Percentiles rank a stretch among this genome's conserved stretches.
phyloP scores from a whole-genome alignment of 1,140 invertebrate species.

The Agrypnia vestita region DNA sequence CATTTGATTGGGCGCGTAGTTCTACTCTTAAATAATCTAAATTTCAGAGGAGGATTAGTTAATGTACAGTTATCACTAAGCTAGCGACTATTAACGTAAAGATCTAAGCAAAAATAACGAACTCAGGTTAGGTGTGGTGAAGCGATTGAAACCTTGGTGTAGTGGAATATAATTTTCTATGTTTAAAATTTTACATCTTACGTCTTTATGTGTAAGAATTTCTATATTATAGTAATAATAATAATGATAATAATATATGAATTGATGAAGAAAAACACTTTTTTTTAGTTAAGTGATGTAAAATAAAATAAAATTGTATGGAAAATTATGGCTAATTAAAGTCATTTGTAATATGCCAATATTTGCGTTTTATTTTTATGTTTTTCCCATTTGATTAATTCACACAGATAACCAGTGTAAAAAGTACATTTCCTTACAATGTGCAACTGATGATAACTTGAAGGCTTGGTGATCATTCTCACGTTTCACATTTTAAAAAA shows the following conservation, averaged over 20 bases:
- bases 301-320: constrained; percentile 59
- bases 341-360: constrained; percentile 61
- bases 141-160: constrained; percentile 27
- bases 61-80: background rate
- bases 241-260: constrained; percentile 53
- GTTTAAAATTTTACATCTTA: constrained; percentile 45
- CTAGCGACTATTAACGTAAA: constrained; percentile 6
- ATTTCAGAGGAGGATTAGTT: no score
- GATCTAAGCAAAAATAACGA: constrained; percentile 33
- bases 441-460: no score
- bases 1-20: background rate
- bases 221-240: constrained; percentile 51
- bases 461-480: no score
- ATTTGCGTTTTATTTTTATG: constrained; percentile 37
- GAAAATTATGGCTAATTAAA: constrained; percentile 60
- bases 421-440: no score
- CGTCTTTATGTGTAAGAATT: constrained; percentile 49
- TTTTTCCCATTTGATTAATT: no score
- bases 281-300: constrained; percentile 61
- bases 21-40: constrained; percentile 6
- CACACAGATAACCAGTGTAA: no score
- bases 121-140: background rate
- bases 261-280: constrained; percentile 49
- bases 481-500: no score
- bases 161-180: constrained; percentile 45